A percentile compares a stretch with the other conserved stretches of the same genome.
phyloP scores from a whole-genome alignment of 2,797 vertebrate genomes.

The Ctenochaetus hawaiiensis region DNA sequence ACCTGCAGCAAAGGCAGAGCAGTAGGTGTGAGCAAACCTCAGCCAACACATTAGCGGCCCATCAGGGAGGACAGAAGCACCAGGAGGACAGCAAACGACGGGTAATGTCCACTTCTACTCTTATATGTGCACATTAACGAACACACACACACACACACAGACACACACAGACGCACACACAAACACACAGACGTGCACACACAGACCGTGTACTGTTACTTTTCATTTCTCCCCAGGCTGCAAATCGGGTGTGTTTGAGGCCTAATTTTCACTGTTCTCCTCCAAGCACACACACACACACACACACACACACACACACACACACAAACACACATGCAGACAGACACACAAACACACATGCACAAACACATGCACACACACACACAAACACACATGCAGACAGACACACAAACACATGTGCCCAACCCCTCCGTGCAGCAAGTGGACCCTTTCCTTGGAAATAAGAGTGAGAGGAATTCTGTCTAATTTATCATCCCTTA shows the following conservation, averaged over 20 bases:
- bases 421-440: constrained; percentile 37
- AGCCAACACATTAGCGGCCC: constrained; percentile 59
- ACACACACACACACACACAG: constrained; percentile 10
- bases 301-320: constrained; percentile 25
- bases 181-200: background rate
- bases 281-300: constrained; percentile 62
- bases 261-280: constrained; percentile 79
- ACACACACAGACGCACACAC: background rate
- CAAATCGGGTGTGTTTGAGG: constrained; percentile 74
- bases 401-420: too few species aligned
- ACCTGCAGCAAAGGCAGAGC: constrained; percentile 48
- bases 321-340: constrained; percentile 27
- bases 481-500: constrained; percentile 85
- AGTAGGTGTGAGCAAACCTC: constrained; percentile 51
- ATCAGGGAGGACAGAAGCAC: constrained; percentile 56
- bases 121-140: constrained; percentile 45
- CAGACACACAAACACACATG: constrained; percentile 9
- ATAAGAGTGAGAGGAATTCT: constrained; percentile 77
- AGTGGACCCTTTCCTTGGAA: constrained; percentile 72
- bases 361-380: too few species aligned
- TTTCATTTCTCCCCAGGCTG: constrained; percentile 74
- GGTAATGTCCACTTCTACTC: constrained; percentile 64
- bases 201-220: constrained; percentile 36
- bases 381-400: too few species aligned
- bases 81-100: constrained; percentile 61